Evolutionary conservation across 2,113 vertebrate genomes (phyloP).

Genomic region (Verasper variegatus): DNA sequence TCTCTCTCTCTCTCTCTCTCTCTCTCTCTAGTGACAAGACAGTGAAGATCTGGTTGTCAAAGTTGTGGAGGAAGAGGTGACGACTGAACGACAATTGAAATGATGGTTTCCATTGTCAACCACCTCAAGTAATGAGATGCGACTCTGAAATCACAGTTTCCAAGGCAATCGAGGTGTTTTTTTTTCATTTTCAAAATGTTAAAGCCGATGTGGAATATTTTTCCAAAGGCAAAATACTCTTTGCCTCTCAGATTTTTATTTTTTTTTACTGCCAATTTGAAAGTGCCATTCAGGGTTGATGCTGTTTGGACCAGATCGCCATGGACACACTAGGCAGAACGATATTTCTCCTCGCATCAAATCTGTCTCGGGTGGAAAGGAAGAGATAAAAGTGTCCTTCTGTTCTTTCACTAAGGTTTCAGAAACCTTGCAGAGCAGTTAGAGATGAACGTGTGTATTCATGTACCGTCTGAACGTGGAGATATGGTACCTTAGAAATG

Average conservation of each 20-base stretch:
- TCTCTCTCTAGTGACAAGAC: constrained; percentile 87
- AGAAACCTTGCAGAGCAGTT: constrained; percentile 6
- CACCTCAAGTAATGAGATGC: constrained; percentile 13
- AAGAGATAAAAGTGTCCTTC: constrained; percentile 63
- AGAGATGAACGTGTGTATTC: constrained; percentile 12
- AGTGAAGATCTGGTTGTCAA: constrained; percentile 92
- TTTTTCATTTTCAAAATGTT: constrained; percentile 31
- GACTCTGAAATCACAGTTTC: constrained; percentile 39
- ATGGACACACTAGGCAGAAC: constrained; percentile 20
- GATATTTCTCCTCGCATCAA: constrained; percentile 19
- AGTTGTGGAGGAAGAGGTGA: constrained; percentile 84
- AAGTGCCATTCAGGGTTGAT: constrained; percentile 73
- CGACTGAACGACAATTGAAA: constrained; percentile 5
- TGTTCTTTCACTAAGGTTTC: constrained; percentile 42
- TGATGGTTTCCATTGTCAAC: constrained; percentile 17
- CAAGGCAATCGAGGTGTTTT: constrained; percentile 44
- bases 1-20: constrained; percentile 46
- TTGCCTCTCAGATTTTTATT: constrained; percentile 41
- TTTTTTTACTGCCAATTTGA: constrained; percentile 59
- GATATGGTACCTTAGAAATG: not conserved
- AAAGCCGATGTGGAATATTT: constrained; percentile 24
- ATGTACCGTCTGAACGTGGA: constrained; percentile 21
- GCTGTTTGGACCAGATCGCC: constrained; percentile 35
- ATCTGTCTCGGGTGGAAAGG: constrained; percentile 35
- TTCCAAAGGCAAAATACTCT: constrained; percentile 28